Conservation (phyloP, 2,888 invertebrate species). For the Deilephila elpenor region DNA sequence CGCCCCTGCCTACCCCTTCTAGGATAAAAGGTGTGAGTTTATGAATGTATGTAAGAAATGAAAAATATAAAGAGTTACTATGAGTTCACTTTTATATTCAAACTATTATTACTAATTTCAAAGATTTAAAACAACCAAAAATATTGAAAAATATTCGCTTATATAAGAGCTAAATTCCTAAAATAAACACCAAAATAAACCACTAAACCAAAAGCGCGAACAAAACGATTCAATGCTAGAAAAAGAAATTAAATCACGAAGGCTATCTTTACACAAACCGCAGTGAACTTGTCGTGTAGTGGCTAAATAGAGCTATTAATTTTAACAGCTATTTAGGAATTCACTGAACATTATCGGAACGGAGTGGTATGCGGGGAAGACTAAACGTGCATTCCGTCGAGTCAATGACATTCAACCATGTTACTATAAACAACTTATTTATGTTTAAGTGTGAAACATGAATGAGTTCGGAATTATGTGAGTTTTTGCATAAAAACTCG, state of each 20-base stretch:
- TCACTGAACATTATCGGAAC: constrained; percentile 56
- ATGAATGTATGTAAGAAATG: too few species aligned
- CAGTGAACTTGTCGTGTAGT: constrained; percentile 31
- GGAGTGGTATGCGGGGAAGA: constrained; percentile 43
- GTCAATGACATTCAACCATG: constrained; percentile 50
- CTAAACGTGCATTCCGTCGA: constrained; percentile 54
- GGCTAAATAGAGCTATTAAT: constrained; percentile 63
- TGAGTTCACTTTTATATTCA: too few species aligned
- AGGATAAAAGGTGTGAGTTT: too few species aligned
- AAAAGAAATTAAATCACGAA: constrained; percentile 27
- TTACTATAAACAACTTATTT: constrained; percentile 33
- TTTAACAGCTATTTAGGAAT: constrained; percentile 65
- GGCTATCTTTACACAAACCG: constrained; percentile 33
- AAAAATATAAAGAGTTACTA: too few species aligned
- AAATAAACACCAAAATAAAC: not conserved
- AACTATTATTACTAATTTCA: too few species aligned
- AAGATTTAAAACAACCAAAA: not conserved
- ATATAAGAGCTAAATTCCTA: not conserved
- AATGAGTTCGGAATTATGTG: constrained; percentile 30
- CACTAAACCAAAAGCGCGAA: constrained; percentile 1
- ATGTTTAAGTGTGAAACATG: constrained; percentile 30
- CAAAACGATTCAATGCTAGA: constrained; percentile 7
- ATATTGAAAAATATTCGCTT: not conserved
- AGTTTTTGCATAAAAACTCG: not conserved
- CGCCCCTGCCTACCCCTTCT: too few species aligned